phyloP scores from a whole-genome alignment of 2,113 vertebrate species.

The Tympanuchus pallidicinctus region DNA sequence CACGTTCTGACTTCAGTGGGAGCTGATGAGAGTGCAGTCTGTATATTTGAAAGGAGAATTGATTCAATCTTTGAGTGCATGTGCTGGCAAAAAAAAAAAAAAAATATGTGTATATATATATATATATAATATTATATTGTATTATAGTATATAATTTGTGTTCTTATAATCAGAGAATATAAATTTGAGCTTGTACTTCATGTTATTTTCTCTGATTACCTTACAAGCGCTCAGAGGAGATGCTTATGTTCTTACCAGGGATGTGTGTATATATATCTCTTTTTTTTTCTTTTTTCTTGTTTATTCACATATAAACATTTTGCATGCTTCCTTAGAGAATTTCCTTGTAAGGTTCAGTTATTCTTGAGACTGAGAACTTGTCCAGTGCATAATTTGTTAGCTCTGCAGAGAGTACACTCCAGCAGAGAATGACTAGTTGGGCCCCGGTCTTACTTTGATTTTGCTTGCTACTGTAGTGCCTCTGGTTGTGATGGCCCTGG shows the following conservation, averaged over 20 bases:
- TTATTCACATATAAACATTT: constrained; percentile 59
- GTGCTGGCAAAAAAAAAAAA: background rate
- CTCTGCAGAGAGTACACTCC: constrained; percentile 18
- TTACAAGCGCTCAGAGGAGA: background rate
- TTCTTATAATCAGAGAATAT: background rate
- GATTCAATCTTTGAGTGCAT: background rate
- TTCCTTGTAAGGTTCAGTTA: constrained; percentile 59
- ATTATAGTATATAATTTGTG: background rate
- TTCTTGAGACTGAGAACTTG: constrained; percentile 16
- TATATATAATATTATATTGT: too few species aligned
- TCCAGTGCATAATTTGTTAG: constrained; percentile 17
- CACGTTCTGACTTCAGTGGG: constrained; percentile 55
- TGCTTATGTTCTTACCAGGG: background rate
- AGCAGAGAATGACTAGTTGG: background rate
- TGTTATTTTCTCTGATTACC: background rate
- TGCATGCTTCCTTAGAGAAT: constrained; percentile 29
- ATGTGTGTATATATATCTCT: background rate
- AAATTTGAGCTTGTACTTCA: background rate
- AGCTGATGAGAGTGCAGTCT: constrained; percentile 32
- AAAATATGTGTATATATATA: background rate
- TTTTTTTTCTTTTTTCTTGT: background rate
- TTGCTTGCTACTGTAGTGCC: background rate
- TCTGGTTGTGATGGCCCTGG: background rate
- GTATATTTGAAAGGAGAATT: constrained; percentile 38
- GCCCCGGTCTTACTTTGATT: background rate